Base-by-base conservation (phyloP, 2,888 invertebrate genomes). In the Tridacna crocea region DNA sequence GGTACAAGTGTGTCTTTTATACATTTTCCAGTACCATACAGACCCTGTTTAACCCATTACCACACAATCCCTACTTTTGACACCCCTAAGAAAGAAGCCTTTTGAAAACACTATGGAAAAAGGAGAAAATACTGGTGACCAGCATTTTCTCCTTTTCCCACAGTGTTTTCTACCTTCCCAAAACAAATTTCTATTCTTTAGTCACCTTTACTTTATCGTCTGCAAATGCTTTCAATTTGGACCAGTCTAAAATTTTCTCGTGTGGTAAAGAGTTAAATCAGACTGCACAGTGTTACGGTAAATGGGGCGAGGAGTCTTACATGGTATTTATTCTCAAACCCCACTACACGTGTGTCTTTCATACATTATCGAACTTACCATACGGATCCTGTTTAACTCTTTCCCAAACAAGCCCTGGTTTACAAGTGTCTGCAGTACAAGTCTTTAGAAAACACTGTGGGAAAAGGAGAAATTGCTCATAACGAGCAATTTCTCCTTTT, bases 241-340 rank as follows among this genome's bases (percentile, higher is more conserved):
- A 36, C 36, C 2, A 36, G 36, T 36, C 36, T 36, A 36, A 36
- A 36, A 36, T 36, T 36, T 36, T 36, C 3, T 36, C 8, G 36
- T 36, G 2, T 36, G 36, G n/a, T n/a, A n/a, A n/a, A n/a, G n/a
- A n/a, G n/a, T n/a, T n/a, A n/a, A n/a, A n/a, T n/a, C n/a, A n/a
- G n/a, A n/a, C n/a, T n/a, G n/a, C n/a, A n/a, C n/a, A n/a, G n/a
- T n/a, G n/a, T n/a, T 11, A 61, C 79, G 8, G 47, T 81, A n/a
- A n/a, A 73, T 58, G 22, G 46, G n/a, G 11, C 24, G 55, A 12
- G 72, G 48, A 60, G 61, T 27, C 63, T 80, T 0, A 75, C 60
- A 4, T 88, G 89, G 87, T 87, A 84, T 72, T 61, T 90, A 11
- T 79, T 70, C 60, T 87, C 87, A 4, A 75, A 80, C 22, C 80